Percentiles rank a stretch among this genome's conserved stretches.
phyloP scores from a whole-genome alignment of 2,797 vertebrate species.

The Columba guinea region DNA sequence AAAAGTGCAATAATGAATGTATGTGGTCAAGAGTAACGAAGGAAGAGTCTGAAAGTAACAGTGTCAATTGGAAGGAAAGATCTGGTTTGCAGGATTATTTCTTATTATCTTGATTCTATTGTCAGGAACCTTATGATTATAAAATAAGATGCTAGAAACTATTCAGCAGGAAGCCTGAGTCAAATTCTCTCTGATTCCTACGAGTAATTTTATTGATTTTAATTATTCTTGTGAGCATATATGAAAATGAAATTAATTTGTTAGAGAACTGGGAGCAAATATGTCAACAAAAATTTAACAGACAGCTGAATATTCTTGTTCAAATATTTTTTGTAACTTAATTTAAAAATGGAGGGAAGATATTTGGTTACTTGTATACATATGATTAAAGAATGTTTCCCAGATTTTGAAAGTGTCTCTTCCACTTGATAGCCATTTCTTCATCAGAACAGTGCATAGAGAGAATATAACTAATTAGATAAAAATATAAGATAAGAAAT shows the following conservation, averaged over 20 bases:
- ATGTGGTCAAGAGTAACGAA: background rate
- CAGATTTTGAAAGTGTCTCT: background rate
- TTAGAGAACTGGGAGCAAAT: background rate
- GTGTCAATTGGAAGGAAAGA: background rate
- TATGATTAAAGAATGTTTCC: background rate
- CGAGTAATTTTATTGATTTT: background rate
- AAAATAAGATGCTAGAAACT: background rate
- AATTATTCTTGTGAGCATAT: background rate
- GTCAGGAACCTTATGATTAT: background rate
- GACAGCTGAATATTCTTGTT: background rate
- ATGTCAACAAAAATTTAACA: background rate
- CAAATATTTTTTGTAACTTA: background rate
- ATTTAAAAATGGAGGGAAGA: background rate
- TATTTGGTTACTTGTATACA: background rate
- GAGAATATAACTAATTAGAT: background rate
- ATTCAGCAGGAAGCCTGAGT: background rate
- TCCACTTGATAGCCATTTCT: background rate
- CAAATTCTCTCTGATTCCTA: background rate
- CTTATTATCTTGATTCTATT: background rate
- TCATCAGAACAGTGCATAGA: background rate
- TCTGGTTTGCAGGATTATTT: background rate
- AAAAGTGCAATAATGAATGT: background rate
- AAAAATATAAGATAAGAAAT: background rate
- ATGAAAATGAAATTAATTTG: background rate
- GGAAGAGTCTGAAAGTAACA: background rate